phyloP scores from a whole-genome alignment of 2,797 vertebrate species.

The Poeciliopsis presidionis region DNA sequence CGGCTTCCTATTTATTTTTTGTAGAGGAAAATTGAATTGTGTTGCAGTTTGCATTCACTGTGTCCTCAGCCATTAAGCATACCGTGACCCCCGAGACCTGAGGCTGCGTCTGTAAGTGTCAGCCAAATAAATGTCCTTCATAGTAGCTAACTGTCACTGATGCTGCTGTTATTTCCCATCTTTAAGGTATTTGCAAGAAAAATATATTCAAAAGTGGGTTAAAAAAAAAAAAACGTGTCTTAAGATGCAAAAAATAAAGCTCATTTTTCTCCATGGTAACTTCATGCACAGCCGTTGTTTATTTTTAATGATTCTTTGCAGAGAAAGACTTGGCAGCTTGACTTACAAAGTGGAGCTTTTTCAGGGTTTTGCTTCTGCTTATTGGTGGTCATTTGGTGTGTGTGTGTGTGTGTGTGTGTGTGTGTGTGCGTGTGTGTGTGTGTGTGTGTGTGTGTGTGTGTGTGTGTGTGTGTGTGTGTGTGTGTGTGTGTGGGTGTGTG shows the following conservation, averaged over 20 bases:
- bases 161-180: not conserved
- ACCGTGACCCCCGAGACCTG: not conserved
- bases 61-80: conserved; percentile 5
- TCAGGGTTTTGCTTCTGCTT: not conserved
- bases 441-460: too few relatives aligned
- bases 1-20: not conserved
- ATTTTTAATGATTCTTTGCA: conserved; percentile 15
- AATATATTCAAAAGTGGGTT: not conserved
- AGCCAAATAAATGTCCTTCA: not conserved
- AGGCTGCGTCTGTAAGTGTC: conserved; percentile 11
- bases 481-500: too few relatives aligned
- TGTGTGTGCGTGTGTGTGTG: not conserved
- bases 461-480: not conserved
- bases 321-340: not conserved
- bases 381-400: not conserved
- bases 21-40: not conserved
- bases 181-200: not conserved
- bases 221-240: not conserved
- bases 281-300: not conserved
- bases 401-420: too few relatives aligned
- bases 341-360: conserved; percentile 5
- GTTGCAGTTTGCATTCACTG: conserved; percentile 33
- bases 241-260: not conserved
- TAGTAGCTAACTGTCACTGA: not conserved
- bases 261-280: not conserved